Evolutionary conservation across 2,113 vertebrate species (phyloP).

Genomic region (Meriones unguiculatus): DNA sequence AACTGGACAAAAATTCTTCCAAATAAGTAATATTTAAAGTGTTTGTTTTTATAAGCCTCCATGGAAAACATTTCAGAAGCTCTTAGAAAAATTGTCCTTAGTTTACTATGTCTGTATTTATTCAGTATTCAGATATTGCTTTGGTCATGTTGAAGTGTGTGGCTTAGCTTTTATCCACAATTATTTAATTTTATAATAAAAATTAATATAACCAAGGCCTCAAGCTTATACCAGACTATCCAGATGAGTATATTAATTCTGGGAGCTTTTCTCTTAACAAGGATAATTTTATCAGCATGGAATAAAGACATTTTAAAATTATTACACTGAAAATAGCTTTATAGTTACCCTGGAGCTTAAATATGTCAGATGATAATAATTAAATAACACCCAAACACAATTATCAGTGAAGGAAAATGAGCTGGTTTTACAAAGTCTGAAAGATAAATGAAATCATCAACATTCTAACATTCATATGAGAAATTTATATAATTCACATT

Average conservation of each 20-base stretch:
- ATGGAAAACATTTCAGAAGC: conserved; percentile 83
- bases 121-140: conserved; percentile 83
- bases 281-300: conserved; percentile 84
- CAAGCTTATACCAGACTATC: conserved; percentile 76
- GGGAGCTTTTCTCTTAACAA: conserved; percentile 82
- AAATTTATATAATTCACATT: conserved; percentile 84
- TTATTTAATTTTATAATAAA: conserved; percentile 66
- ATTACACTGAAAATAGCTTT: conserved; percentile 86
- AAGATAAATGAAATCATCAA: conserved; percentile 85
- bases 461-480: conserved; percentile 81
- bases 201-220: conserved; percentile 63
- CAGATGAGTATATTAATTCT: conserved; percentile 85
- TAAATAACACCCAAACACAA: conserved; percentile 84
- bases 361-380: conserved; percentile 84
- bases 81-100: conserved; percentile 83
- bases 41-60: conserved; percentile 79
- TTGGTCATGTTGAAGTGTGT: conserved; percentile 81
- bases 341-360: conserved; percentile 80
- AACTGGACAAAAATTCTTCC: conserved; percentile 77
- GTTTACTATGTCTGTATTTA: conserved; percentile 77
- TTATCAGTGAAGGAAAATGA: conserved; percentile 85
- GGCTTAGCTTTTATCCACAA: conserved; percentile 82
- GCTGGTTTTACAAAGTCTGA: conserved; percentile 83
- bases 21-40: conserved; percentile 84
- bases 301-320: conserved; percentile 86